phyloP scores from a whole-genome alignment of 2,797 vertebrate species.

The Prionace glauca region DNA sequence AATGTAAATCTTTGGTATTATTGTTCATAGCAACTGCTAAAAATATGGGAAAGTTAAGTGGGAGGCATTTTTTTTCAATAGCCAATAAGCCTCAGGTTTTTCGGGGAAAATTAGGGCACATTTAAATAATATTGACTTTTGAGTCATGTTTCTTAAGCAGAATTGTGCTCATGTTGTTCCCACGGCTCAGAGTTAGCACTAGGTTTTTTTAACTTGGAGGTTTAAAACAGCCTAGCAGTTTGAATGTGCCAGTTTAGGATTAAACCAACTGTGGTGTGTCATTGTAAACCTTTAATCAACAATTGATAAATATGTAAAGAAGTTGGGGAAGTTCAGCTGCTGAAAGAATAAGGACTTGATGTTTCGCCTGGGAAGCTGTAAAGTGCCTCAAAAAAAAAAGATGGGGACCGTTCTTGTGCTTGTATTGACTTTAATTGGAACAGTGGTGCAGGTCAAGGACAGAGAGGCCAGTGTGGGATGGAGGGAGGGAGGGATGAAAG shows the following conservation, averaged over 20 bases:
- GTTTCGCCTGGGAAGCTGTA: not conserved
- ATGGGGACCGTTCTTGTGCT: not conserved
- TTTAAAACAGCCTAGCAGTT: not conserved
- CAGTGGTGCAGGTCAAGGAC: not conserved
- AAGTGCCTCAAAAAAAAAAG: not conserved
- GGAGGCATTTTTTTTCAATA: not conserved
- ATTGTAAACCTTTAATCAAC: not conserved
- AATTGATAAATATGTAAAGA: not conserved
- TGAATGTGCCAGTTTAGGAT: not conserved
- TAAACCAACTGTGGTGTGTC: not conserved
- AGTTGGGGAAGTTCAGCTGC: not conserved
- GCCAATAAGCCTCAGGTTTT: not conserved
- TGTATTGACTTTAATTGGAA: not conserved
- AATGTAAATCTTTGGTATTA: not conserved
- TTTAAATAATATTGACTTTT: conserved; percentile 33
- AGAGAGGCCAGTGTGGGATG: not conserved
- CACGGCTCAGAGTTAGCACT: not conserved
- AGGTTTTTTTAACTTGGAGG: not conserved
- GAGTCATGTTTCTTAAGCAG: not conserved
- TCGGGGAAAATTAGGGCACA: not conserved
- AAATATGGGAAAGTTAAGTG: not conserved
- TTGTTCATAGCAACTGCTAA: not conserved
- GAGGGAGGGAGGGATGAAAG: not conserved
- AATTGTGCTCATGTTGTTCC: not conserved
- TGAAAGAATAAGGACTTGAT: not conserved